phyloP scores from a whole-genome alignment of 2,113 vertebrate species.

The Anoura caudifer region DNA sequence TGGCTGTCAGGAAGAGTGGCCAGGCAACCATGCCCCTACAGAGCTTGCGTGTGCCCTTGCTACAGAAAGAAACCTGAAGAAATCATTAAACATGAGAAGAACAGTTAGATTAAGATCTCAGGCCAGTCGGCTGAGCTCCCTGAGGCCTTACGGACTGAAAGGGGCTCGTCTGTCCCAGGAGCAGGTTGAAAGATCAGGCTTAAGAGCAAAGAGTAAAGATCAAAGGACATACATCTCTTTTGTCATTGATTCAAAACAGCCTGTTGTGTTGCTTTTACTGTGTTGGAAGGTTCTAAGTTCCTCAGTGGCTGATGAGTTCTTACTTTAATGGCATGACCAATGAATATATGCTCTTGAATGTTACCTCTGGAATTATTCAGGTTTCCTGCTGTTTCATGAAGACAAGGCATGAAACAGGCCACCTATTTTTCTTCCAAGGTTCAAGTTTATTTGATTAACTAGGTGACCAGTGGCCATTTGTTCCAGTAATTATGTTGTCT shows the following conservation, averaged over 20 bases:
- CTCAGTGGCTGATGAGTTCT: background rate
- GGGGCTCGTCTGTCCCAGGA: background rate
- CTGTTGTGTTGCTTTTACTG: background rate
- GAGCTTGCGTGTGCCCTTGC: background rate
- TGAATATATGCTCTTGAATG: background rate
- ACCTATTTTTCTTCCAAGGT: background rate
- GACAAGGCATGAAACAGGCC: background rate
- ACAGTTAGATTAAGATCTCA: background rate
- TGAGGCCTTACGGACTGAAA: background rate
- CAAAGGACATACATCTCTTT: background rate
- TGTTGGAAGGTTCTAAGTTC: background rate
- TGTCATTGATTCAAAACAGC: background rate
- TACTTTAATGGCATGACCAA: background rate
- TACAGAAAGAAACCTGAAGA: background rate
- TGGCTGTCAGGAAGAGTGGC: background rate
- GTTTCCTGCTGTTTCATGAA: background rate
- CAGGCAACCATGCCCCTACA: background rate
- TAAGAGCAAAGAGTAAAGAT: background rate
- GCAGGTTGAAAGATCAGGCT: background rate
- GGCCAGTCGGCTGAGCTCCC: background rate
- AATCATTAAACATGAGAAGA: background rate
- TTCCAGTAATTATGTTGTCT: background rate
- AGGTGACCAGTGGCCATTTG: background rate
- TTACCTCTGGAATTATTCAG: background rate
- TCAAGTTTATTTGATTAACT: slow-evolving; percentile 6